A percentile compares a stretch with the other conserved stretches of the same genome.
Conservation (phyloP, 1,140 invertebrate genomes). For the Contarinia nasturtii region DNA sequence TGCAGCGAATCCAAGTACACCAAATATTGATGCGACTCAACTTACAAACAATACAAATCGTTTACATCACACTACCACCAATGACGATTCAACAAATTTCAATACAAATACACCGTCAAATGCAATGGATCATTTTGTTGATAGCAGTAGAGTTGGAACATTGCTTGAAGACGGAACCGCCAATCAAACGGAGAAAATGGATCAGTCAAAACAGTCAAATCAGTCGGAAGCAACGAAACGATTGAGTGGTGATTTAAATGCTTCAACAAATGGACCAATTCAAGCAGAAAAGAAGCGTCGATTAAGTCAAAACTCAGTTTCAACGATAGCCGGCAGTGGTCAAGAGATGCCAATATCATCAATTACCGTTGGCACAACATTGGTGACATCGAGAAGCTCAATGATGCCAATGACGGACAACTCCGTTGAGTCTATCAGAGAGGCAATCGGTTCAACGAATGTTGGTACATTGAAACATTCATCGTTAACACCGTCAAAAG, state of each 20-base stretch:
- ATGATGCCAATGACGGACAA: not conserved
- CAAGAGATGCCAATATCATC: not conserved
- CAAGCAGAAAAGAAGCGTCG: constrained; percentile 31
- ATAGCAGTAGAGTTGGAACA: not conserved
- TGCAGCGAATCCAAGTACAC: not conserved
- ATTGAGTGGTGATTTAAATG: not conserved
- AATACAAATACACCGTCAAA: not conserved
- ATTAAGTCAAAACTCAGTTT: constrained; percentile 20
- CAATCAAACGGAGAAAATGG: not conserved
- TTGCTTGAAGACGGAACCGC: not conserved
- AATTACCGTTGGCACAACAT: not conserved
- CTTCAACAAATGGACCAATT: constrained; percentile 23
- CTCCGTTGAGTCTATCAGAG: not conserved
- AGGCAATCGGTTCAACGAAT: constrained; percentile 38
- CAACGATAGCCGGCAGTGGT: not conserved
- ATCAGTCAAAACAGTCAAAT: constrained; percentile 1
- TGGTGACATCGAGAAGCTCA: not conserved
- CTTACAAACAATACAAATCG: constrained; percentile 19
- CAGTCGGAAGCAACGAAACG: constrained; percentile 2
- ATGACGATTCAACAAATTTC: not conserved
- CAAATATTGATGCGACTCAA: constrained; percentile 8
- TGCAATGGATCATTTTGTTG: not conserved
- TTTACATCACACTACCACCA: not conserved
- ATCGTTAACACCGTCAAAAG: constrained; percentile 19
- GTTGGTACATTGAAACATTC: constrained; percentile 30